Conservation (phyloP, 2,797 vertebrate genomes). For the Brotula barbata region DNA sequence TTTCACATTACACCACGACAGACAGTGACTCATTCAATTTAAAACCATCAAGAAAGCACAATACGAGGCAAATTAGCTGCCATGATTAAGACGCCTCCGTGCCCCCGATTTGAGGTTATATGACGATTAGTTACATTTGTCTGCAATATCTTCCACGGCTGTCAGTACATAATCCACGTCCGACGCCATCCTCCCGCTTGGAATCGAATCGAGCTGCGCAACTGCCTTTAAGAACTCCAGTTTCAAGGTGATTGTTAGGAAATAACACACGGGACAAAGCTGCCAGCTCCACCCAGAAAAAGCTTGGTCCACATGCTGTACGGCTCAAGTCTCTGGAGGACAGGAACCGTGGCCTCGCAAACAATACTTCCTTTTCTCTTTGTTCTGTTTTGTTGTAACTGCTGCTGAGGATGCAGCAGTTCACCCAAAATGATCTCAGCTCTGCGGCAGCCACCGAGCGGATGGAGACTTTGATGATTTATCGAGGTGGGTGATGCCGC, state of each 20-base stretch:
- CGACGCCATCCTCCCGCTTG: too few relatives aligned
- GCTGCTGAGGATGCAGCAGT: neutral
- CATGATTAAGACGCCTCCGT: slow-evolving; percentile 67
- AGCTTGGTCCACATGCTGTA: neutral
- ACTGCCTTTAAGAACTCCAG: neutral
- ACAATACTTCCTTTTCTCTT: too few relatives aligned
- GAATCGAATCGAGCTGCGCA: neutral
- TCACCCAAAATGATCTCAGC: too few relatives aligned
- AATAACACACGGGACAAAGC: neutral
- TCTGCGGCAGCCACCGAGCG: too few relatives aligned
- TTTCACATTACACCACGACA: slow-evolving; percentile 70
- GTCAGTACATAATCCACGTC: neutral
- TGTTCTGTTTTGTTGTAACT: too few relatives aligned
- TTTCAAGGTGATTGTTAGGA: slow-evolving; percentile 2
- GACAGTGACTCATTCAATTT: slow-evolving; percentile 75
- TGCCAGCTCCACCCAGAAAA: too few relatives aligned
- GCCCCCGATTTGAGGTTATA: slow-evolving; percentile 55
- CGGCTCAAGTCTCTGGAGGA: neutral
- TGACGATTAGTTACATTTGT: slow-evolving; percentile 66
- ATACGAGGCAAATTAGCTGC: slow-evolving; percentile 70
- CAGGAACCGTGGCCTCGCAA: neutral
- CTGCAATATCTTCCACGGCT: slow-evolving; percentile 31
- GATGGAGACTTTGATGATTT: neutral
- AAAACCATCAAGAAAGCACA: slow-evolving; percentile 67
- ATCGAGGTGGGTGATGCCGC: neutral